These are phyloP conservation scores for Ptilodon capucinus DNA, from an alignment of 2,888 invertebrate genomes.

Conservation along the genomic window DNA sequence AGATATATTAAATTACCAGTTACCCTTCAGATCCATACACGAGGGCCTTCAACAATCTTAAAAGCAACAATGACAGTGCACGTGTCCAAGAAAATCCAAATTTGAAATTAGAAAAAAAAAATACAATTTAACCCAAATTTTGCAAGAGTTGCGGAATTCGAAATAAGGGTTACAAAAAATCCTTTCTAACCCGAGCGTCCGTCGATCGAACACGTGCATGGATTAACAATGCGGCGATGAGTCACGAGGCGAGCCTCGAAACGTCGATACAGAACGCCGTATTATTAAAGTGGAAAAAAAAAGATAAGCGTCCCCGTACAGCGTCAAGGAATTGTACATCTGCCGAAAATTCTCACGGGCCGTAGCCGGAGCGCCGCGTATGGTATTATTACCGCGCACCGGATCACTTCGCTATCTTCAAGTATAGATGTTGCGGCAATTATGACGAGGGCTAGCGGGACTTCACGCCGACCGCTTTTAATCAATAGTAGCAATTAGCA, in stretches of 20 bases:
- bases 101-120: slow-evolving; percentile 53
- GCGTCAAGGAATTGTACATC: slow-evolving; percentile 82
- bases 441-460: slow-evolving; percentile 78
- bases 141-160: slow-evolving; percentile 81
- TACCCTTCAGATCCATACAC: slow-evolving; percentile 44
- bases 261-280: slow-evolving; percentile 67
- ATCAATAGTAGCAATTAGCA: slow-evolving; percentile 68
- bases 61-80: slow-evolving; percentile 43
- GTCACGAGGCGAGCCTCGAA: slow-evolving; percentile 63
- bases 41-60: slow-evolving; percentile 29
- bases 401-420: slow-evolving; percentile 64
- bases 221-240: slow-evolving; percentile 73
- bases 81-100: slow-evolving; percentile 47
- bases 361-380: slow-evolving; percentile 53
- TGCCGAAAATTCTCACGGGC: slow-evolving; percentile 83
- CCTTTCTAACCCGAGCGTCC: slow-evolving; percentile 78
- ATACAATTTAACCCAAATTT: slow-evolving; percentile 77
- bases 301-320: slow-evolving; percentile 76
- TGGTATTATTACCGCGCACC: slow-evolving; percentile 75
- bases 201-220: slow-evolving; percentile 74
- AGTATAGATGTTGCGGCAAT: slow-evolving; percentile 64
- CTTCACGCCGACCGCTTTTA: slow-evolving; percentile 58
- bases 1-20: slow-evolving; percentile 27
- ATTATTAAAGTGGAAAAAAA: slow-evolving; percentile 74
- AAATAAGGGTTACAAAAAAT: slow-evolving; percentile 81